Evolutionary conservation across 2,797 vertebrate genomes (phyloP).

Genomic region (Schizopygopsis pylzovi): DNA sequence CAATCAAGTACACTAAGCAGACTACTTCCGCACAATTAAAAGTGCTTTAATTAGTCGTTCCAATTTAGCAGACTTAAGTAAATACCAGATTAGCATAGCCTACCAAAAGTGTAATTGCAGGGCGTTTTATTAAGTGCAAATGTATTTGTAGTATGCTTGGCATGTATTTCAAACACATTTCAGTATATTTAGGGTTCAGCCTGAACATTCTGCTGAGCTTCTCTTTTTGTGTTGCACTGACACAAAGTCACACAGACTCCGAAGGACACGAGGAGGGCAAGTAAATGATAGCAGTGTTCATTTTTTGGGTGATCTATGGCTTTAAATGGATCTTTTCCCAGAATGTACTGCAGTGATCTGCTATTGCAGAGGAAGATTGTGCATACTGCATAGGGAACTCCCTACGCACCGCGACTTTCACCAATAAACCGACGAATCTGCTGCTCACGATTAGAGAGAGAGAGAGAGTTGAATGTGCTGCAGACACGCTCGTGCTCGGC

Average conservation of each 20-base stretch:
- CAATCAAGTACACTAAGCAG: too few species aligned
- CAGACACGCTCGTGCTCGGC: slow-evolving; percentile 12
- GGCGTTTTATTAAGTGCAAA: too few species aligned
- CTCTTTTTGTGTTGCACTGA: not conserved
- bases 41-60: too few species aligned
- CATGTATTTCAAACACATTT: too few species aligned
- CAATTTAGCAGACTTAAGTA: too few species aligned
- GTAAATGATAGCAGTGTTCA: not conserved
- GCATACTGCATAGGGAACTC: slow-evolving; percentile 54
- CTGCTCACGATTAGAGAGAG: not conserved
- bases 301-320: not conserved
- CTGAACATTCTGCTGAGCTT: slow-evolving; percentile 6
- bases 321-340: not conserved
- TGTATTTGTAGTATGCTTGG: too few species aligned
- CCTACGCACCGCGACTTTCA: slow-evolving; percentile 53
- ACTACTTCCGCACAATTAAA: too few species aligned
- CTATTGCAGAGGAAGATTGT: slow-evolving; percentile 32
- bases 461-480: not conserved
- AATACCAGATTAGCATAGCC: too few species aligned
- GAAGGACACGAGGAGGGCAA: not conserved
- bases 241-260: not conserved
- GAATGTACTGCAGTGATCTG: slow-evolving; percentile 29
- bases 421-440: slow-evolving; percentile 50
- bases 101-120: too few species aligned
- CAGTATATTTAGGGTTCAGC: not conserved